Evolutionary conservation across 2,797 vertebrate species (phyloP).

Genomic region (Hybognathus amarus): DNA sequence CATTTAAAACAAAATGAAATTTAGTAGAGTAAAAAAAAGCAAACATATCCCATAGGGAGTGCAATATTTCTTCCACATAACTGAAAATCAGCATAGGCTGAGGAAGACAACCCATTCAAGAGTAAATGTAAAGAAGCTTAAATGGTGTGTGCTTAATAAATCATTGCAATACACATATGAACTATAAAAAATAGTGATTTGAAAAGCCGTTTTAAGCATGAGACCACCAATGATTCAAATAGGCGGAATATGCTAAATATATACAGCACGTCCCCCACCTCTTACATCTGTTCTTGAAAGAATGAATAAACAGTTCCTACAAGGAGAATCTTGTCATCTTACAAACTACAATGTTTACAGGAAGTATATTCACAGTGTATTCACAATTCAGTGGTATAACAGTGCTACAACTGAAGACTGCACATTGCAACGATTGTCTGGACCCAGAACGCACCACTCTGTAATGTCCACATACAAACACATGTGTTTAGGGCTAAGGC

Average conservation of each 20-base stretch:
- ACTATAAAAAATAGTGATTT: constrained; percentile 14
- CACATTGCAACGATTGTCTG: neutral
- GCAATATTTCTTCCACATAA: constrained; percentile 39
- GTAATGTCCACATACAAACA: neutral
- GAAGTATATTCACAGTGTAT: constrained; percentile 23
- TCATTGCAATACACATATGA: constrained; percentile 6
- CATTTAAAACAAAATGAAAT: constrained; percentile 45
- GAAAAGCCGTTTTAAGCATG: neutral
- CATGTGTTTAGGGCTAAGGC: neutral
- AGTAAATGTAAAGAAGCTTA: constrained; percentile 33
- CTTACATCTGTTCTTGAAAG: constrained; percentile 8
- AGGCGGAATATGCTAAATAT: neutral
- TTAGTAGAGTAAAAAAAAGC: constrained; percentile 53
- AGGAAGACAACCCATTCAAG: constrained; percentile 37
- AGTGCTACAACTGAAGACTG: neutral
- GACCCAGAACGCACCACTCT: neutral
- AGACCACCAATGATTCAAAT: constrained; percentile 5
- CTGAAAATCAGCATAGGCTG: constrained; percentile 35
- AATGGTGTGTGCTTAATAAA: constrained; percentile 12
- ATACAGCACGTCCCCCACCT: neutral
- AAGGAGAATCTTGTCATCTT: neutral
- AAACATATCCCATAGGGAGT: constrained; percentile 61
- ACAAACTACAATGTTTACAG: neutral
- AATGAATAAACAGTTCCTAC: constrained; percentile 3
- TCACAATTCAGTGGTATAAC: constrained; percentile 9